A percentile compares a stretch with the other conserved stretches of the same genome.
These are phyloP conservation scores for Corynorhinus townsendii DNA, from an alignment of 2,113 vertebrate species.

Conservation along the genomic window DNA sequence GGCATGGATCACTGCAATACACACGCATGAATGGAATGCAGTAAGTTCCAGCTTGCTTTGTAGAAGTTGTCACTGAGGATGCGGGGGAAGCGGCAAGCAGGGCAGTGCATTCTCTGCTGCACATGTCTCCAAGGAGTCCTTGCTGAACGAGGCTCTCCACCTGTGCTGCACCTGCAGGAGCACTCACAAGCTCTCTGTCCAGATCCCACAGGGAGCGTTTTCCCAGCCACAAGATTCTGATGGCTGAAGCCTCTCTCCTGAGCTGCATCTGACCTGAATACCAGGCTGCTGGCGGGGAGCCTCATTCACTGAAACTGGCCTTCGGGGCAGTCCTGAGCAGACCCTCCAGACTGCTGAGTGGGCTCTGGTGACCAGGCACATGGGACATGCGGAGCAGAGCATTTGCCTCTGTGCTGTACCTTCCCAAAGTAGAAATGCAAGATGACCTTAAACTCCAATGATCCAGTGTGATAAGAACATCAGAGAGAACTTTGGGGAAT, in stretches of 20 bases:
- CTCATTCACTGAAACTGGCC: constrained; percentile 54
- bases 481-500: neutral
- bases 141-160: neutral
- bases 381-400: neutral
- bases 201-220: neutral
- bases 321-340: constrained; percentile 18
- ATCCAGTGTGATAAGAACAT: neutral
- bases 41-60: neutral
- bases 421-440: neutral
- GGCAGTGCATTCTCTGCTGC: neutral
- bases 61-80: neutral
- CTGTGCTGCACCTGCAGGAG: neutral
- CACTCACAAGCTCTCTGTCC: neutral
- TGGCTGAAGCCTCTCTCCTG: constrained; percentile 4
- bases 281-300: constrained; percentile 43
- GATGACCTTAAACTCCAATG: neutral
- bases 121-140: neutral
- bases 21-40: constrained; percentile 17
- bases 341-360: neutral
- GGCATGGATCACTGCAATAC: constrained; percentile 21
- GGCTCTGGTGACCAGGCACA: neutral
- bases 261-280: constrained; percentile 53
- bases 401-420: neutral
- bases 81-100: neutral
- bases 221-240: neutral